phyloP scores from a whole-genome alignment of 1,140 invertebrate species.

The Pseudomyrmex gracilis region DNA sequence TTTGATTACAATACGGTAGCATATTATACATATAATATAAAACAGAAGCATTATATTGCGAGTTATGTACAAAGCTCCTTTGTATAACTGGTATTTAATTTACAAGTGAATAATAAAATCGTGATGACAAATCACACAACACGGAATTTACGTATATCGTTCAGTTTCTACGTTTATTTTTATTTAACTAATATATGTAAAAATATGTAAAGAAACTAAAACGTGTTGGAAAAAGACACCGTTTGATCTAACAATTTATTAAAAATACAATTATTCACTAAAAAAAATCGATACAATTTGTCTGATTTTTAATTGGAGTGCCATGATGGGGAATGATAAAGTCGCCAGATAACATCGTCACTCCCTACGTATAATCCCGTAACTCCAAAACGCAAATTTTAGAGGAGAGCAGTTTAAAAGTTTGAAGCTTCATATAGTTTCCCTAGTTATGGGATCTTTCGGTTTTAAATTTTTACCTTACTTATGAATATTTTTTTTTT shows the following conservation, averaged over 20 bases:
- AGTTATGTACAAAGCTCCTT: slow-evolving; percentile 85
- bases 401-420: no score
- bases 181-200: background rate
- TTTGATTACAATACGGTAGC: slow-evolving; percentile 79
- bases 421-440: no score
- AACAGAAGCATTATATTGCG: slow-evolving; percentile 81
- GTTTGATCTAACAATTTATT: background rate
- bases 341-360: background rate
- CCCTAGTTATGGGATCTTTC: no score
- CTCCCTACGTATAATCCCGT: no score
- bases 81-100: slow-evolving; percentile 84
- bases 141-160: slow-evolving; percentile 37
- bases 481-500: no score
- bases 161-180: background rate
- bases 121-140: slow-evolving; percentile 75
- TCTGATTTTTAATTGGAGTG: slow-evolving; percentile 51
- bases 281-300: background rate
- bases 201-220: background rate
- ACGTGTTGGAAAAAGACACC: background rate
- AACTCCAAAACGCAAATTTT: no score
- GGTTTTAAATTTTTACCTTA: no score
- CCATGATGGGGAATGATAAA: slow-evolving; percentile 61
- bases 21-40: slow-evolving; percentile 83
- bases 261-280: slow-evolving; percentile 12
- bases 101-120: slow-evolving; percentile 84